phyloP scores from a whole-genome alignment of 2,888 invertebrate species.

The Protodeltote pygarga region DNA sequence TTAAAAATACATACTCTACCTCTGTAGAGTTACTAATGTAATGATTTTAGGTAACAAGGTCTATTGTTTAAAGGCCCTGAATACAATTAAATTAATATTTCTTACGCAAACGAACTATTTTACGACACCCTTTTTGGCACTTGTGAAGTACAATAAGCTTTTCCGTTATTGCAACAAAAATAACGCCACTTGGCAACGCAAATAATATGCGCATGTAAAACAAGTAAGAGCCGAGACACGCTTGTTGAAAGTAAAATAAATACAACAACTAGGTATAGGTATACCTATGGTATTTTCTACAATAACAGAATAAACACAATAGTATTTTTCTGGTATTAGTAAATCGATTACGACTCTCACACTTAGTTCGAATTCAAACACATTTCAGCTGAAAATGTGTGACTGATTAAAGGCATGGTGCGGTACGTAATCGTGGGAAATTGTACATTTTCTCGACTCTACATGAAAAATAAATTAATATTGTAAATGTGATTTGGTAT shows the following conservation, averaged over 20 bases:
- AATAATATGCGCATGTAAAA: constrained; percentile 30
- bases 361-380: constrained; percentile 20
- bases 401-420: constrained; percentile 16
- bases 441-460: constrained; percentile 12
- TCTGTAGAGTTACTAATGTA: constrained; percentile 7
- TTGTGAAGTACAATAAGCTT: constrained; percentile 29
- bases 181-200: constrained; percentile 36
- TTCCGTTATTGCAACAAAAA: constrained; percentile 37
- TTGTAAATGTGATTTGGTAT: background rate
- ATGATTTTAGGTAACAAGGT: constrained; percentile 5
- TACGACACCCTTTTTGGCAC: constrained; percentile 31
- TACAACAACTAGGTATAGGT: too few relatives aligned
- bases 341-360: background rate
- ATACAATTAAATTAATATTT: background rate
- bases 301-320: background rate
- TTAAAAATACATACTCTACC: constrained; percentile 9
- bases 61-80: constrained; percentile 2
- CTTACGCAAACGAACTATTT: constrained; percentile 13
- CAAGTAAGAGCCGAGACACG: constrained; percentile 11
- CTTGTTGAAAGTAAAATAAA: constrained; percentile 9
- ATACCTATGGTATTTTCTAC: background rate
- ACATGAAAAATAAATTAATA: constrained; percentile 16
- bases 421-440: constrained; percentile 34
- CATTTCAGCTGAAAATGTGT: constrained; percentile 3
- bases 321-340: background rate